Conservation (phyloP, 1,140 invertebrate species). For the Meteorus sp. region DNA sequence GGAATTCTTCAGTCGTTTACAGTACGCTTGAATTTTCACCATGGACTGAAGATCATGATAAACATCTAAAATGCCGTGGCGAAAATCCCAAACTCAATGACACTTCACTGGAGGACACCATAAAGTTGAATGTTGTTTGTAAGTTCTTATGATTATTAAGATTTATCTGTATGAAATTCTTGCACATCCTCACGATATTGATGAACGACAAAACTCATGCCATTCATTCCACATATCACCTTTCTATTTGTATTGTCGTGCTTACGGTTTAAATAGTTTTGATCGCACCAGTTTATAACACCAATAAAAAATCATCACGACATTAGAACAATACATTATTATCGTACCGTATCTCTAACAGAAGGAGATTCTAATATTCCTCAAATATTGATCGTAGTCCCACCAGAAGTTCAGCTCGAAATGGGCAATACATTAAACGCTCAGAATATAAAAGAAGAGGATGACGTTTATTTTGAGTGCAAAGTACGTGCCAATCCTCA, state of each 20-base stretch:
- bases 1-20: constrained; percentile 71
- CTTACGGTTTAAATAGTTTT: too few species aligned
- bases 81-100: constrained; percentile 76
- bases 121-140: constrained; percentile 85
- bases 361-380: too few species aligned
- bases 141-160: constrained; percentile 65
- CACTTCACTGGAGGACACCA: constrained; percentile 75
- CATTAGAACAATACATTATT: background rate
- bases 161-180: too few species aligned
- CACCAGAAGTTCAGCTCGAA: constrained; percentile 77
- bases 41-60: constrained; percentile 79
- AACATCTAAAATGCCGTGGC: constrained; percentile 79
- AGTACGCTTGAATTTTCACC: constrained; percentile 80
- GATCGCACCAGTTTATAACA: too few species aligned
- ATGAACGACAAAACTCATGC: too few species aligned
- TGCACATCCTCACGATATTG: too few species aligned
- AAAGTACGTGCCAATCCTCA: constrained; percentile 86
- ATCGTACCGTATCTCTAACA: background rate
- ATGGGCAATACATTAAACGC: constrained; percentile 84
- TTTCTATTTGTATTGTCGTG: too few species aligned
- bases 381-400: constrained; percentile 66
- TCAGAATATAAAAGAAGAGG: constrained; percentile 87
- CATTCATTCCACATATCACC: too few species aligned
- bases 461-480: constrained; percentile 93
- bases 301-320: too few species aligned